Conservation (phyloP, 1,140 invertebrate genomes). For the Drosophila neocordata region DNA sequence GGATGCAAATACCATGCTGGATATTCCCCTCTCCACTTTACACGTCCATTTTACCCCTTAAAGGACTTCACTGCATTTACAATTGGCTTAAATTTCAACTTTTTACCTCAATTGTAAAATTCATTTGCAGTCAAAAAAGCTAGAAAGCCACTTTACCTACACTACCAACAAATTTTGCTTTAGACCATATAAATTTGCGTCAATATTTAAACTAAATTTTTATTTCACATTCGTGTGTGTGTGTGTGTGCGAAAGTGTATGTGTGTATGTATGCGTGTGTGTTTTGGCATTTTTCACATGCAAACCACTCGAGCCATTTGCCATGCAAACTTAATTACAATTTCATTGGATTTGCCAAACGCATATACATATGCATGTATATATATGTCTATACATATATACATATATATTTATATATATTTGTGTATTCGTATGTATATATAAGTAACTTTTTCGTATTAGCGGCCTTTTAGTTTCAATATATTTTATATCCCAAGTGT, state of each 20-base stretch:
- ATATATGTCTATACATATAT: constrained; percentile 30
- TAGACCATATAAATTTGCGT: constrained; percentile 45
- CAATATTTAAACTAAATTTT: constrained; percentile 52
- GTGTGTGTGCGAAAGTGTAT: constrained; percentile 7
- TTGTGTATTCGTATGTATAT: constrained; percentile 4
- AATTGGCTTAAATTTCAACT: constrained; percentile 63
- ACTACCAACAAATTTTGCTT: neutral
- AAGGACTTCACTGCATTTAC: neutral
- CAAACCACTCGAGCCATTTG: constrained; percentile 70
- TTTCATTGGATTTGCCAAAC: constrained; percentile 62
- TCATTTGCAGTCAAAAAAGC: constrained; percentile 25
- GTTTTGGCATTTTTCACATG: constrained; percentile 29
- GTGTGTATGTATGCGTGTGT: constrained; percentile 37
- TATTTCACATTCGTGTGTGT: constrained; percentile 26
- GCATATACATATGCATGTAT: constrained; percentile 20
- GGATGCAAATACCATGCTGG: constrained; percentile 45
- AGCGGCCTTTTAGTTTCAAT: too few species aligned
- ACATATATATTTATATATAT: constrained; percentile 27
- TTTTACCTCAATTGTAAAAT: constrained; percentile 45
- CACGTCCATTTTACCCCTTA: neutral
- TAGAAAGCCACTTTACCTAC: neutral
- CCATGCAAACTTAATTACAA: constrained; percentile 74
- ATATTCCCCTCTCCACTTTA: neutral
- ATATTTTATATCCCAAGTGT: too few species aligned
- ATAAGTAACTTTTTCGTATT: too few species aligned